Evolutionary conservation across 2,797 vertebrate species (phyloP).

Genomic region (Enteromius treurensis): DNA sequence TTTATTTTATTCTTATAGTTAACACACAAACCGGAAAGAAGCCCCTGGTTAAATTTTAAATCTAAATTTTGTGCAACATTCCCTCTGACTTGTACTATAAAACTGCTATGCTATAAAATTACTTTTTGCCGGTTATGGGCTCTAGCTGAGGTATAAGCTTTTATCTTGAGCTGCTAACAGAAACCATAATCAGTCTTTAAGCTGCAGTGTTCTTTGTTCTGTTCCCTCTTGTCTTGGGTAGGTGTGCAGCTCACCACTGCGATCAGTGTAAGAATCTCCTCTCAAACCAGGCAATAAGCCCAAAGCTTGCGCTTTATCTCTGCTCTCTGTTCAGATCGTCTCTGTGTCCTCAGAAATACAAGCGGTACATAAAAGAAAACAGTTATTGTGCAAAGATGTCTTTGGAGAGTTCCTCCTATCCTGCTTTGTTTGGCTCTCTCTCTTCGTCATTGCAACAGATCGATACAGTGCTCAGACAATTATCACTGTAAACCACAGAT

Average conservation of each 20-base stretch:
- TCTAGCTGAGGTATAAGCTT: background rate
- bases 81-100: background rate
- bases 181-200: slow-evolving; percentile 36
- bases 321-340: slow-evolving; percentile 26
- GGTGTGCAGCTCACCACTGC: slow-evolving; percentile 6
- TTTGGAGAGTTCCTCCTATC: slow-evolving; percentile 51
- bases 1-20: background rate
- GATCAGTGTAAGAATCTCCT: slow-evolving; percentile 48
- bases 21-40: background rate
- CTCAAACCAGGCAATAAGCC: slow-evolving; percentile 56
- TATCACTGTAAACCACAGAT: slow-evolving; percentile 77
- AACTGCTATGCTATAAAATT: background rate
- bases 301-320: slow-evolving; percentile 50
- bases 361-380: slow-evolving; percentile 63
- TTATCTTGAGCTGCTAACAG: slow-evolving; percentile 22
- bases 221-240: slow-evolving; percentile 6
- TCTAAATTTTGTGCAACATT: background rate
- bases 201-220: slow-evolving; percentile 27
- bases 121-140: background rate
- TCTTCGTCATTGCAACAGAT: slow-evolving; percentile 66
- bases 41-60: background rate
- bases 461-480: slow-evolving; percentile 73
- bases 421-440: slow-evolving; percentile 68
- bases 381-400: slow-evolving; percentile 60
- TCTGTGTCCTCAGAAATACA: slow-evolving; percentile 56